Evolutionary conservation across 1,140 invertebrate genomes (phyloP).

Genomic region (Onthophagus taurus): DNA sequence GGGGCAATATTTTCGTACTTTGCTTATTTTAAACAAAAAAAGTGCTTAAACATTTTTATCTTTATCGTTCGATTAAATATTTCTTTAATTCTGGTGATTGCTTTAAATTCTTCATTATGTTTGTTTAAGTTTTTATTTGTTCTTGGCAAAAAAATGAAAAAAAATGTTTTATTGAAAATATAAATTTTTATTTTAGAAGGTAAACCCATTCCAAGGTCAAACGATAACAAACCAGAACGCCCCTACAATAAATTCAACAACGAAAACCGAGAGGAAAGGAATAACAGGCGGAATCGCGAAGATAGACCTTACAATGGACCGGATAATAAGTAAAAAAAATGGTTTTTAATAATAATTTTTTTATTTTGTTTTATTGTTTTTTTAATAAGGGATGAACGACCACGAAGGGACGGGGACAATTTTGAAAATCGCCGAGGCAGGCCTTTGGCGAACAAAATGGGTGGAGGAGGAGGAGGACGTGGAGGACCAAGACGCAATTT

Average conservation of each 20-base stretch:
- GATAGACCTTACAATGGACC: slow-evolving; percentile 42
- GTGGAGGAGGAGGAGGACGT: slow-evolving; percentile 38
- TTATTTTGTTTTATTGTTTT: slow-evolving; percentile 5
- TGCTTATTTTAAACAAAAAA: too few relatives aligned
- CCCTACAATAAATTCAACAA: slow-evolving; percentile 30
- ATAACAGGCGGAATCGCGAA: slow-evolving; percentile 63
- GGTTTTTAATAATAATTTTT: too few relatives aligned
- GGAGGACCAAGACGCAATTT: slow-evolving; percentile 44
- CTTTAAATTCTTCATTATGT: too few relatives aligned
- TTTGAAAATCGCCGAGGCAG: slow-evolving; percentile 23
- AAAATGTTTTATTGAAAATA: slow-evolving; percentile 3
- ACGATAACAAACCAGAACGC: slow-evolving; percentile 32
- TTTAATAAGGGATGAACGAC: slow-evolving; percentile 8
- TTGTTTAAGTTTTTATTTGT: too few relatives aligned
- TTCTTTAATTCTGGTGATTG: too few relatives aligned
- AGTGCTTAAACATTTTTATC: too few relatives aligned
- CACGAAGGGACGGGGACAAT: slow-evolving; percentile 15
- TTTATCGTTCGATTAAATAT: too few relatives aligned
- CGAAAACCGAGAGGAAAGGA: slow-evolving; percentile 60
- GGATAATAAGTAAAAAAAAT: slow-evolving; percentile 26
- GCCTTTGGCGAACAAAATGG: slow-evolving; percentile 28
- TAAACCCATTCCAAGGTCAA: slow-evolving; percentile 27
- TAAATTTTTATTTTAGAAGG: slow-evolving; percentile 24
- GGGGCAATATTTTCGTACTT: too few relatives aligned
- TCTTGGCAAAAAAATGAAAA: too few relatives aligned